Conservation (phyloP, 2,888 invertebrate genomes). For the Cheilosia vernalis region DNA sequence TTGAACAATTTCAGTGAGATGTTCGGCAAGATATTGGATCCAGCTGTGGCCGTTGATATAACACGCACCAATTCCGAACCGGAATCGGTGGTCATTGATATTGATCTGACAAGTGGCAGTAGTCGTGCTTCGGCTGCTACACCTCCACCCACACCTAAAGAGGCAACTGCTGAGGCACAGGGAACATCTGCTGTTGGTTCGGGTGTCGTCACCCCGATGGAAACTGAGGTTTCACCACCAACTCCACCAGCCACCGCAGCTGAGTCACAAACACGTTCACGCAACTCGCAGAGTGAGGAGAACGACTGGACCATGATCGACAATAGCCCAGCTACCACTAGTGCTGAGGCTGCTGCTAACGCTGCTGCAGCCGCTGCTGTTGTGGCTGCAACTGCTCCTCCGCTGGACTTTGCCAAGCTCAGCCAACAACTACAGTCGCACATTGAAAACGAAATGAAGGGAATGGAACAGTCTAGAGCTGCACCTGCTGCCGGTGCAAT, state of each 20-base stretch:
- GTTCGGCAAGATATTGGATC: constrained; percentile 82
- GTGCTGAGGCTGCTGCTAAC: constrained; percentile 42
- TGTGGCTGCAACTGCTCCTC: constrained; percentile 38
- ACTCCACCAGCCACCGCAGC: constrained; percentile 19
- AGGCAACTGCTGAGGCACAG: not conserved
- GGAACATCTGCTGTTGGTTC: constrained; percentile 51
- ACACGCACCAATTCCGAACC: constrained; percentile 31
- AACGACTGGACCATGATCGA: constrained; percentile 82
- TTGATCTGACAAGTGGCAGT: constrained; percentile 41
- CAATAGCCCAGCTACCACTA: constrained; percentile 56
- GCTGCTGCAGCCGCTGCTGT: constrained; percentile 52
- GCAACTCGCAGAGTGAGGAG: constrained; percentile 77
- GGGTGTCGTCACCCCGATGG: constrained; percentile 46
- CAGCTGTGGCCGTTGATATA: constrained; percentile 76
- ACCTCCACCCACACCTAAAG: constrained; percentile 45
- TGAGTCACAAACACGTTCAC: constrained; percentile 38
- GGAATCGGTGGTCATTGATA: constrained; percentile 21
- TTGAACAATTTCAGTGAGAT: constrained; percentile 82
- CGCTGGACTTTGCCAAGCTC: constrained; percentile 77
- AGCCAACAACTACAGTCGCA: constrained; percentile 79
- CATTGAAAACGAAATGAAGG: constrained; percentile 77
- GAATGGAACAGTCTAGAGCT: constrained; percentile 51
- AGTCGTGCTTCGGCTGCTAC: constrained; percentile 15
- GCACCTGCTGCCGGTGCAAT: not conserved
- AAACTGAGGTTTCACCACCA: constrained; percentile 34